These are phyloP conservation scores for Gorsachius magnificus DNA, from an alignment of 2,797 vertebrate species.

Conservation along the genomic window DNA sequence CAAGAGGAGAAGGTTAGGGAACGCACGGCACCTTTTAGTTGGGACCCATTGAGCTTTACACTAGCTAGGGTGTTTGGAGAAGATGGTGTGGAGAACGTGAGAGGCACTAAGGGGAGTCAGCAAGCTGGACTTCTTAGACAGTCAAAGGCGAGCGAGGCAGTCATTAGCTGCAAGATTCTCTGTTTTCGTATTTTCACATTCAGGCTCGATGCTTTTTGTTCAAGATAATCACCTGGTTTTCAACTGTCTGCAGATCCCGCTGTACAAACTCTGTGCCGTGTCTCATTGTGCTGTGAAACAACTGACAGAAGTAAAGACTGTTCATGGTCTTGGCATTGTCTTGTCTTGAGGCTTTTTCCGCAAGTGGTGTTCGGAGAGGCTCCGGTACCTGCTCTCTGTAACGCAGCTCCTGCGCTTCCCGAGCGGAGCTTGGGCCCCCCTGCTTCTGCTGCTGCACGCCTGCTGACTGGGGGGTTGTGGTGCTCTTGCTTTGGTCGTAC, in stretches of 20 bases:
- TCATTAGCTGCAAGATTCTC: constrained; percentile 25
- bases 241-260: constrained; percentile 46
- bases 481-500: neutral
- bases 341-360: constrained; percentile 64
- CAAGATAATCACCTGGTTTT: constrained; percentile 43
- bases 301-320: constrained; percentile 64
- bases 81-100: neutral
- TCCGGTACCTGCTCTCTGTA: neutral
- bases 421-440: neutral
- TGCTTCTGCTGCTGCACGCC: neutral
- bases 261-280: constrained; percentile 57
- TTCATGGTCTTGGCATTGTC: constrained; percentile 55
- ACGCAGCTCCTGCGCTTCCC: neutral
- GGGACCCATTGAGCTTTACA: neutral
- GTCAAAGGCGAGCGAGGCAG: neutral
- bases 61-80: neutral
- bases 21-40: neutral
- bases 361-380: constrained; percentile 19
- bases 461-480: neutral
- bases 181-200: constrained; percentile 33
- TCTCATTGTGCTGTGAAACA: constrained; percentile 60
- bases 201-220: constrained; percentile 21
- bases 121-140: neutral
- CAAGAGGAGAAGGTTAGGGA: neutral
- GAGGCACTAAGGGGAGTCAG: neutral